These are phyloP conservation scores for Pomacea canaliculata DNA, from an alignment of 2,888 invertebrate genomes.

Conservation along the genomic window DNA sequence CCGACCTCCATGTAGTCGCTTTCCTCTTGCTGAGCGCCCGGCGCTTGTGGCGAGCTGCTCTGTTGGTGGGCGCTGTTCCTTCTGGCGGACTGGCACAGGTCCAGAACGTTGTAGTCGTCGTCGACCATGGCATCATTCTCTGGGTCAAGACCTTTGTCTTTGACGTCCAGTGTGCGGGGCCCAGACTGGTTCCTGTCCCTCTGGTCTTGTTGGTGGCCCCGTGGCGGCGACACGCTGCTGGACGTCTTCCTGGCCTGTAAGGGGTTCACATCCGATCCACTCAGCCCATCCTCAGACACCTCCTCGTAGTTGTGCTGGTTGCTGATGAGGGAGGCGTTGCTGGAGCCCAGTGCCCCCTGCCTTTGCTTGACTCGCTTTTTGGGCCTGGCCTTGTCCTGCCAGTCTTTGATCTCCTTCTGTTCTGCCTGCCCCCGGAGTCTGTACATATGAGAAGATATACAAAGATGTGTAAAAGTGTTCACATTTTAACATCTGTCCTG, in stretches of 20 bases:
- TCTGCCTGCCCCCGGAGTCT: background rate
- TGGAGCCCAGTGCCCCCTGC: background rate
- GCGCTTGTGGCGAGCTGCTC: background rate
- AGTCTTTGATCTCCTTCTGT: background rate
- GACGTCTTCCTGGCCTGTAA: background rate
- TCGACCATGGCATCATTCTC: background rate
- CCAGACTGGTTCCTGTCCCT: background rate
- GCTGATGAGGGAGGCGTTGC: constrained; percentile 12
- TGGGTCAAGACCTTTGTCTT: background rate
- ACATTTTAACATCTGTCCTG: background rate
- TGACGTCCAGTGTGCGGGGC: background rate
- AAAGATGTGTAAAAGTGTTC: constrained; percentile 15
- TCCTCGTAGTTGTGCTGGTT: constrained; percentile 24
- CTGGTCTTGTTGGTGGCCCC: background rate
- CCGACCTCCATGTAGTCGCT: constrained; percentile 13
- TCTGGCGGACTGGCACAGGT: background rate
- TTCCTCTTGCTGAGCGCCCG: background rate
- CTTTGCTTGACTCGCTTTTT: background rate
- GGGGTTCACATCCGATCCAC: background rate
- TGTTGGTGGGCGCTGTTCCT: background rate
- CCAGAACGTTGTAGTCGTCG: constrained; percentile 12
- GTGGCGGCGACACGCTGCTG: background rate
- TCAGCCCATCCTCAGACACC: constrained; percentile 21
- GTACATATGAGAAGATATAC: background rate
- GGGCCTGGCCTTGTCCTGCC: background rate